These are phyloP conservation scores for Platerodrilus igneus DNA, from an alignment of 2,888 invertebrate genomes.

Conservation along the genomic window DNA sequence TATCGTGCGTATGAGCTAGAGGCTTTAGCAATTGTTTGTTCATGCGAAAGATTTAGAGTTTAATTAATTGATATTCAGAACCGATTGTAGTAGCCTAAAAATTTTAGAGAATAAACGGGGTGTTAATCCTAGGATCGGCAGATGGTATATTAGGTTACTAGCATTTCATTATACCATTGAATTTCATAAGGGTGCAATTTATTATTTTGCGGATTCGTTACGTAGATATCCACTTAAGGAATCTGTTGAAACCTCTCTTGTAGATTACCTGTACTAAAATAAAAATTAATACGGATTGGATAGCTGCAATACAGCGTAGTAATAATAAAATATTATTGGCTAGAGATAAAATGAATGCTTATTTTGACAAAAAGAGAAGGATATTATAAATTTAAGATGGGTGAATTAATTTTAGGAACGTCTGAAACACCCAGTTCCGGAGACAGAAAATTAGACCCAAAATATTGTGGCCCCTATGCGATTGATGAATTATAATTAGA, in stretches of 20 bases:
- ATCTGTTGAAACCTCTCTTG: conserved; percentile 15
- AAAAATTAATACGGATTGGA: conserved; percentile 8
- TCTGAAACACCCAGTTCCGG: neutral
- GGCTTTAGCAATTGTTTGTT: conserved; percentile 5
- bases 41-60: too few species aligned
- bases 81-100: conserved; percentile 2
- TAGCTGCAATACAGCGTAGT: conserved; percentile 8
- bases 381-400: neutral
- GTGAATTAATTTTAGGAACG: conserved; percentile 1
- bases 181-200: too few species aligned
- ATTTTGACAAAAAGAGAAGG: too few species aligned
- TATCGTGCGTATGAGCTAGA: conserved; percentile 9
- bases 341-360: too few species aligned
- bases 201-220: conserved; percentile 20
- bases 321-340: conserved; percentile 7
- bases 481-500: conserved; percentile 4
- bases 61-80: too few species aligned
- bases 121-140: too few species aligned
- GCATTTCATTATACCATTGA: conserved; percentile 2
- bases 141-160: conserved; percentile 1
- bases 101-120: neutral
- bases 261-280: conserved; percentile 20
- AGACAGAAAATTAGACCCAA: conserved; percentile 2
- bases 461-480: conserved; percentile 9
- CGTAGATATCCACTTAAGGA: conserved; percentile 25